phyloP scores from a whole-genome alignment of 2,888 invertebrate species.

The Athalia rosae region DNA sequence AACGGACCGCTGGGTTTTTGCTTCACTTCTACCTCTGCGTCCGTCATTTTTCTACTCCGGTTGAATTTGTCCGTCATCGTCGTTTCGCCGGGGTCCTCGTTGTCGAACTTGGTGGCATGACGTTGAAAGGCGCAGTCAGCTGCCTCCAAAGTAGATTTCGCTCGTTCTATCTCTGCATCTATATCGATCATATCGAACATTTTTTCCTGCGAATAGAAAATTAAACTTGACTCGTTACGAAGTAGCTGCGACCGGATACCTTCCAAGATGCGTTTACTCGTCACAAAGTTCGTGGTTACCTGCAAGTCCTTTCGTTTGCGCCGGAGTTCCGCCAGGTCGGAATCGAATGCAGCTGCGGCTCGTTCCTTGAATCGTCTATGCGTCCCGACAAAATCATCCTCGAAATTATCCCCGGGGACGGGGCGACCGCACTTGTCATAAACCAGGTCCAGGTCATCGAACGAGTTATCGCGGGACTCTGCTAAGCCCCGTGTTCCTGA shows the following conservation, averaged over 20 bases:
- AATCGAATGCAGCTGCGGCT: constrained; percentile 68
- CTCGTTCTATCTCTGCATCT: constrained; percentile 68
- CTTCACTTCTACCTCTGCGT: constrained; percentile 52
- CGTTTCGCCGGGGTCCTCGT: constrained; percentile 53
- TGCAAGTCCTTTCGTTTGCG: constrained; percentile 70
- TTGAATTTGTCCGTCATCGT: constrained; percentile 60
- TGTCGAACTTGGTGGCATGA: constrained; percentile 68
- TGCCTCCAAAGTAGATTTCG: constrained; percentile 64
- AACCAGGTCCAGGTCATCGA: constrained; percentile 64
- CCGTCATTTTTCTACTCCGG: constrained; percentile 59
- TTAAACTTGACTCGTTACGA: background rate
- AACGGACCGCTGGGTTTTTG: constrained; percentile 52
- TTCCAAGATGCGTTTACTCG: background rate
- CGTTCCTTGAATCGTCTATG: constrained; percentile 68
- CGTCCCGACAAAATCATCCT: constrained; percentile 63
- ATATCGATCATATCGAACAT: constrained; percentile 71
- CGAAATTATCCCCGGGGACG: constrained; percentile 59
- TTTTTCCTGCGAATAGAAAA: constrained; percentile 61
- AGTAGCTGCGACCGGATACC: background rate
- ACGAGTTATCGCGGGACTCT: constrained; percentile 57
- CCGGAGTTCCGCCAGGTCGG: constrained; percentile 69
- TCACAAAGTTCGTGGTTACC: constrained; percentile 53
- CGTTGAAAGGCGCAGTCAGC: constrained; percentile 66
- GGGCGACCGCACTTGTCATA: constrained; percentile 59
- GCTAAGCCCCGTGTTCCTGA: constrained; percentile 66